A percentile compares a stretch with the other conserved stretches of the same genome.
Conservation (phyloP, 2,113 vertebrate genomes). For the Indri indri region DNA sequence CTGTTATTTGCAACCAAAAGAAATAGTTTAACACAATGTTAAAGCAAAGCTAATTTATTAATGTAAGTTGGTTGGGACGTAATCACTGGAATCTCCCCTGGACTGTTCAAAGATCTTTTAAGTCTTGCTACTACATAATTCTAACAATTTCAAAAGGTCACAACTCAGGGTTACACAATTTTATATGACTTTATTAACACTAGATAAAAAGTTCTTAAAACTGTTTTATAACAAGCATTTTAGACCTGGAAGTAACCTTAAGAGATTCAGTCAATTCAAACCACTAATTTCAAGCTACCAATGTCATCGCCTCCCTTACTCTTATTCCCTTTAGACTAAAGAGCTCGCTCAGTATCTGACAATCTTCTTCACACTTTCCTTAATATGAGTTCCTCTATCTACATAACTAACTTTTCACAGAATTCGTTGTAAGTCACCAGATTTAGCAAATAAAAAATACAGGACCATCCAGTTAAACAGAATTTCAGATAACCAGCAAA, state of each 20-base stretch:
- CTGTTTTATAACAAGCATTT: not conserved
- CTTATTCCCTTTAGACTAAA: not conserved
- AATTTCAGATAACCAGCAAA: not conserved
- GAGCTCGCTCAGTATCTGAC: not conserved
- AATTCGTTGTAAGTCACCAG: not conserved
- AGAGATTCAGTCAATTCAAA: not conserved
- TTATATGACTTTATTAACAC: not conserved
- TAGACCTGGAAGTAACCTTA: not conserved
- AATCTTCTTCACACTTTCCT: not conserved
- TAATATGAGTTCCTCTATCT: not conserved
- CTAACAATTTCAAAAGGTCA: conserved; percentile 42
- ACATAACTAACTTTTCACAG: not conserved
- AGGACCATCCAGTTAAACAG: not conserved
- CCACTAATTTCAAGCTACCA: not conserved
- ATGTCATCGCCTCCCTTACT: not conserved
- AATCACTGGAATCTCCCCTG: not conserved
- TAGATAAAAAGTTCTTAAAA: not conserved
- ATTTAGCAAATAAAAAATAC: not conserved
- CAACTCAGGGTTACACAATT: not conserved
- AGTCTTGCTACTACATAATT: not conserved
- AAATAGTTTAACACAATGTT: not conserved
- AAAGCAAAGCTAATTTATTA: conserved; percentile 10
- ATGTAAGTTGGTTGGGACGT: not conserved
- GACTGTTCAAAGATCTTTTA: not conserved
- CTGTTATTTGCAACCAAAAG: not conserved